Evolutionary conservation across 2,888 invertebrate species (phyloP).

Genomic region (Liopterus haemorrhoidalis): DNA sequence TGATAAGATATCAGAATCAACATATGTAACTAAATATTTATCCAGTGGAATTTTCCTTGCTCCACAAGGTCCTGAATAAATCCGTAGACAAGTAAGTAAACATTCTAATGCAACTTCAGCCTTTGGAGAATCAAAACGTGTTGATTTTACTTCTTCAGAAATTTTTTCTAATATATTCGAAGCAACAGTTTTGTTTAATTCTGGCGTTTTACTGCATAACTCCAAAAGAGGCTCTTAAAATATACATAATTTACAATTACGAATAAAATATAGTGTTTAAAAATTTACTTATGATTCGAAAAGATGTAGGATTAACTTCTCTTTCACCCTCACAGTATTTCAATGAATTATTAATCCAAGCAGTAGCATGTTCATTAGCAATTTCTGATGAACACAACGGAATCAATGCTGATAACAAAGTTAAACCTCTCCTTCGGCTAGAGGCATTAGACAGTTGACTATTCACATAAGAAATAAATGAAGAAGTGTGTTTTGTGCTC

Average conservation of each 20-base stretch:
- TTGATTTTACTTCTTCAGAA: constrained; percentile 21
- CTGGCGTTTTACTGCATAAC: constrained; percentile 22
- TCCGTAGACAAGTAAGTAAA: constrained; percentile 24
- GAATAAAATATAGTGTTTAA: background rate
- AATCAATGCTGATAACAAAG: constrained; percentile 14
- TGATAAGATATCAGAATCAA: constrained; percentile 14
- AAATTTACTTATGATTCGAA: constrained; percentile 12
- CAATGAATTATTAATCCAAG: constrained; percentile 23
- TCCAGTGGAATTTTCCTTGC: constrained; percentile 26
- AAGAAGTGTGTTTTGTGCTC: constrained; percentile 13
- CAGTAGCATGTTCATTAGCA: constrained; percentile 15
- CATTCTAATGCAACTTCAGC: constrained; percentile 23
- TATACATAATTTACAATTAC: constrained; percentile 3
- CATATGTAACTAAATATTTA: constrained; percentile 23
- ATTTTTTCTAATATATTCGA: constrained; percentile 24
- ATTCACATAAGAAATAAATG: constrained; percentile 20
- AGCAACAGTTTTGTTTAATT: constrained; percentile 26
- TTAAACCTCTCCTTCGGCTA: constrained; percentile 18
- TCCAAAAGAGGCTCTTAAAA: constrained; percentile 23
- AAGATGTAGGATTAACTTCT: constrained; percentile 5
- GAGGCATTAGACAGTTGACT: constrained; percentile 13
- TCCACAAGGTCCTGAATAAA: constrained; percentile 26
- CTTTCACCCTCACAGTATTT: constrained; percentile 12
- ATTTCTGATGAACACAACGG: constrained; percentile 7
- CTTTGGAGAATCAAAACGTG: constrained; percentile 19